Percentiles rank a stretch among this genome's conserved stretches.
Evolutionary conservation across 2,113 vertebrate species (phyloP).

Genomic region (Conger conger): DNA sequence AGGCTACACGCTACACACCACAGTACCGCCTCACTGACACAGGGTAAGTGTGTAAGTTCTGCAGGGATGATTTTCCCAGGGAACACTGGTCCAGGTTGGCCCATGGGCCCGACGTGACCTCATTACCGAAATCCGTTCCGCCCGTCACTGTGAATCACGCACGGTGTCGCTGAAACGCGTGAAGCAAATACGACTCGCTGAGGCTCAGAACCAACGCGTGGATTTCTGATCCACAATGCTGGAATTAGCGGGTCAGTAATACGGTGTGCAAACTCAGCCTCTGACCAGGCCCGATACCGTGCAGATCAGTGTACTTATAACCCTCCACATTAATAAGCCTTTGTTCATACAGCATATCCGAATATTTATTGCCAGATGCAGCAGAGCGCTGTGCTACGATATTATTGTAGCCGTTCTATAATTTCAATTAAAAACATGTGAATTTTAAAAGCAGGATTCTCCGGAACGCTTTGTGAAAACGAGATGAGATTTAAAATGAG

Average conservation of each 20-base stretch:
- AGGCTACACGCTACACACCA: too few species aligned
- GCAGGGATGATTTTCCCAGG: conserved; percentile 27
- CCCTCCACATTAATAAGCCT: too few species aligned
- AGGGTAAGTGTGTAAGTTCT: too few species aligned
- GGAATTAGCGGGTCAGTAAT: conserved; percentile 31
- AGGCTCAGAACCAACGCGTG: conserved; percentile 51
- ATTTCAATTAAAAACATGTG: too few species aligned
- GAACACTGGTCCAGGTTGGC: conserved; percentile 62
- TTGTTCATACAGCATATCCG: too few species aligned
- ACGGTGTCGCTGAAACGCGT: conserved; percentile 76
- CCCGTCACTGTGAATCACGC: conserved; percentile 86
- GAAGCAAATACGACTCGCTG: conserved; percentile 60
- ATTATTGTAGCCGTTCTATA: too few species aligned
- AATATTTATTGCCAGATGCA: too few species aligned
- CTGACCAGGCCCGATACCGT: not conserved
- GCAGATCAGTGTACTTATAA: not conserved
- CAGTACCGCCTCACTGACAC: too few species aligned
- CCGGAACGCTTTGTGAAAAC: too few species aligned
- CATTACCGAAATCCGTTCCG: conserved; percentile 87
- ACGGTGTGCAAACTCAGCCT: not conserved
- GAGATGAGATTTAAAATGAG: too few species aligned
- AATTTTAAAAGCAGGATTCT: too few species aligned
- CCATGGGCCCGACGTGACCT: conserved; percentile 85
- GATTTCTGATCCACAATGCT: conserved; percentile 49
- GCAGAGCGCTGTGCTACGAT: too few species aligned